Percentiles rank a stretch among this genome's conserved stretches.
Evolutionary conservation across 2,888 invertebrate genomes (phyloP).

Genomic region (Endotricha flammealis): DNA sequence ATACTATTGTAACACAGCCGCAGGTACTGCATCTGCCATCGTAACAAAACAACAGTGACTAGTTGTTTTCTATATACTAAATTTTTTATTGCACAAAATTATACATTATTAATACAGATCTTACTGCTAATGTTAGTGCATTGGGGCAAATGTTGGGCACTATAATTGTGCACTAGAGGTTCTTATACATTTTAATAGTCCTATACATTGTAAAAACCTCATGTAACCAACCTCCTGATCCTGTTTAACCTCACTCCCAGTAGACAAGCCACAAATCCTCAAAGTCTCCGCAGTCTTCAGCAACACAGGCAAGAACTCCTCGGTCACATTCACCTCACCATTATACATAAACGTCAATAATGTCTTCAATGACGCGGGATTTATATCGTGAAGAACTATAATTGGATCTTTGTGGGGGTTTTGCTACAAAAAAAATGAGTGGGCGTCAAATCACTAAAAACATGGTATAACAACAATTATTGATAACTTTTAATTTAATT

Average conservation of each 20-base stretch:
- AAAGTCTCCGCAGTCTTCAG: slow-evolving; percentile 83
- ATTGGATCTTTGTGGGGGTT: slow-evolving; percentile 87
- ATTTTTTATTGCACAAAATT: no score
- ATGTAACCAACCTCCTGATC: slow-evolving; percentile 57
- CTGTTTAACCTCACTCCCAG: slow-evolving; percentile 64
- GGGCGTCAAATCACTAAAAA: slow-evolving; percentile 43
- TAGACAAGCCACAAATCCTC: slow-evolving; percentile 83
- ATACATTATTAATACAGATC: no score
- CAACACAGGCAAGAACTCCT: slow-evolving; percentile 82
- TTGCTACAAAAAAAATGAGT: slow-evolving; percentile 76
- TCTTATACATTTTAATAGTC: no score
- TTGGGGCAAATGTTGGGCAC: no score
- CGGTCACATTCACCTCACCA: slow-evolving; percentile 85
- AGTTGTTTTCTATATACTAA: no score
- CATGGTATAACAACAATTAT: background rate
- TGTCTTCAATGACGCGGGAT: slow-evolving; percentile 81
- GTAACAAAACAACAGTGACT: no score
- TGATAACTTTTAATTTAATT: slow-evolving; percentile 18
- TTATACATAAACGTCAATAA: slow-evolving; percentile 85
- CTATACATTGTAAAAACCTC: no score
- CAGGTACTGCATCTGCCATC: no score
- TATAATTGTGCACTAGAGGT: no score
- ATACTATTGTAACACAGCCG: no score
- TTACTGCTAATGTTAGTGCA: no score
- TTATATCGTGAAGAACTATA: slow-evolving; percentile 85